Conservation (phyloP, 2,888 invertebrate genomes). For the Leptopterna dolabrata region DNA sequence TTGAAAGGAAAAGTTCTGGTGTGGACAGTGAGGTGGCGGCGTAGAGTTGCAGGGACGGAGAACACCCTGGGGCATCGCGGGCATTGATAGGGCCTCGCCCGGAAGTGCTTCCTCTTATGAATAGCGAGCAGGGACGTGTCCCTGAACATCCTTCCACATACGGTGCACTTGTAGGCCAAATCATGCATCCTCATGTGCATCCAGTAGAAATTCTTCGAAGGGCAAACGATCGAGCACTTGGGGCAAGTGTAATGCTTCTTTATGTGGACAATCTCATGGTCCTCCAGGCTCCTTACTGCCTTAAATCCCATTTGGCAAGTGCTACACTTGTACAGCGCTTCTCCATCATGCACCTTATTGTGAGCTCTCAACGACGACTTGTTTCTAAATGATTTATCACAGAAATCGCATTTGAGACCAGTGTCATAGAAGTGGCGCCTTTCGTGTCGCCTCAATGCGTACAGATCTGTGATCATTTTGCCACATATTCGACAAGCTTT, state of each 20-base stretch:
- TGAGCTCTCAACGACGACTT: slow-evolving; percentile 54
- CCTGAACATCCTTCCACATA: slow-evolving; percentile 54
- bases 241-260: slow-evolving; percentile 53
- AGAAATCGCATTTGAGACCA: slow-evolving; percentile 56
- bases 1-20: slow-evolving; percentile 35
- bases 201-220: slow-evolving; percentile 53
- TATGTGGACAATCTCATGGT: slow-evolving; percentile 55
- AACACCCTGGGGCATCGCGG: slow-evolving; percentile 57
- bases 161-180: slow-evolving; percentile 55
- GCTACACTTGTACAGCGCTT: slow-evolving; percentile 47
- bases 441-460: slow-evolving; percentile 55
- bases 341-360: slow-evolving; percentile 40
- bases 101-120: slow-evolving; percentile 57
- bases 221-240: slow-evolving; percentile 47
- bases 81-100: slow-evolving; percentile 57
- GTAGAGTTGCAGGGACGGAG: slow-evolving; percentile 55
- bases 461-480: slow-evolving; percentile 50
- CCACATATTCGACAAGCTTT: slow-evolving; percentile 57
- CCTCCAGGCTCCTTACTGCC: slow-evolving; percentile 39
- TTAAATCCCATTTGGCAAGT: slow-evolving; percentile 54
- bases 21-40: slow-evolving; percentile 52
- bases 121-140: slow-evolving; percentile 59
- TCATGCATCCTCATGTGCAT: slow-evolving; percentile 58
- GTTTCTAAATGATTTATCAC: slow-evolving; percentile 55
- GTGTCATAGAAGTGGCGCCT: slow-evolving; percentile 56